Evolutionary conservation across 2,888 invertebrate genomes (phyloP), one percentile per base, ranked within the genome.

Genomic region (Lingula anatina): DNA sequence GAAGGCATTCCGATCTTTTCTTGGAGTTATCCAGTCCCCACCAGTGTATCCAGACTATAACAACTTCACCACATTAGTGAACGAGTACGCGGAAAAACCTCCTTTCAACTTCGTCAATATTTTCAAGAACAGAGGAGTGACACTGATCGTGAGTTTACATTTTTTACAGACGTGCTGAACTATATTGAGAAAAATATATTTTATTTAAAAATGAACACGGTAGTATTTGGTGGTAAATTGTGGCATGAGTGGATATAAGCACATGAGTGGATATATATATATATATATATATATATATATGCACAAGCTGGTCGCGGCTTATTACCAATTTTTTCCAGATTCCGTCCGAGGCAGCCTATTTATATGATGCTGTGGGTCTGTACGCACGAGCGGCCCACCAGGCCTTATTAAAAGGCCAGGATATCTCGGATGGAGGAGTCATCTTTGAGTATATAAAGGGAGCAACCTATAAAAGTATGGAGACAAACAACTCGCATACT

Each of bases 31-130:
- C 0, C 89, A 91, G 0, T 89, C 81, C 0, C 77, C 81, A 0
- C 78, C 81, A 0, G 82, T 85, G 0, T 65, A 68, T 38, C 67
- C 67, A 1, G 85, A 85, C 82, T 89, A 87, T 68, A 83, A 84
- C 20, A 83, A 82, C 53, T 92, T 92, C 69, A 84, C 87, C 1
- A 75, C 77, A 40, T 81, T 86, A 73, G 90, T 93, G 35, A 91
- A 92, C 78, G 82, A 83, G 60, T 88, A 90, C 71, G 84, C 92
- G 77, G 87, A 90, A 71, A 81, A 83, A 70, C 86, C 89, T 2
- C 94, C 94, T 0, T 94, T 94, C 77, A 88, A 87, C 76, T 90
- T 87, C 73, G 85, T 84, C 35, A 93, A 93, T 79, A 89, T 90
- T 1, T 65, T 55, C 41, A 54, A 53, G 41, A 37, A 56, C 5